Percentiles rank a stretch among this genome's conserved stretches.
Evolutionary conservation across 1,140 invertebrate genomes (phyloP).

Genomic region (Pseudomyrmex concolor): DNA sequence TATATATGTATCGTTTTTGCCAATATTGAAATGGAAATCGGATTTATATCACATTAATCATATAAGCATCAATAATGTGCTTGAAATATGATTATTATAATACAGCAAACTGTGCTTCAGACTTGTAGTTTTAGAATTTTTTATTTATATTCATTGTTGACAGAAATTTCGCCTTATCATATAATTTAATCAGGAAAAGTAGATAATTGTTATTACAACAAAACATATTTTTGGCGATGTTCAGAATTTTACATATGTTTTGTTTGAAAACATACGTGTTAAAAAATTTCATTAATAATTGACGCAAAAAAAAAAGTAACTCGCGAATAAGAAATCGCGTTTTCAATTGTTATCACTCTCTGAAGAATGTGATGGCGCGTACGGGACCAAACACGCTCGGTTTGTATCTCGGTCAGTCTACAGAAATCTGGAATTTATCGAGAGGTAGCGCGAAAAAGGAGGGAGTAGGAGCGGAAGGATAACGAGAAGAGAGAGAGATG

Average conservation of each 20-base stretch:
- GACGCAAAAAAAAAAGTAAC: background rate
- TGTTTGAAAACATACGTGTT: too few species aligned
- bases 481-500: constrained; percentile 43
- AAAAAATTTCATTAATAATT: background rate
- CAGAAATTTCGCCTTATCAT: too few species aligned
- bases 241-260: too few species aligned
- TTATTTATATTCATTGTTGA: too few species aligned
- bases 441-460: constrained; percentile 34
- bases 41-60: constrained; percentile 24
- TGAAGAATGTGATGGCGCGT: background rate
- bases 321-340: background rate
- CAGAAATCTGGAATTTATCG: constrained; percentile 73
- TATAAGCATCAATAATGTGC: background rate
- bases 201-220: too few species aligned
- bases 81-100: constrained; percentile 4
- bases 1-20: constrained; percentile 12
- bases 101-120: too few species aligned
- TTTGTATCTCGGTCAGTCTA: constrained; percentile 63
- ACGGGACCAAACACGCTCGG: background rate
- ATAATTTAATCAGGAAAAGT: too few species aligned
- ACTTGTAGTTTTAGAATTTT: too few species aligned
- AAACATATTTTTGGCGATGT: too few species aligned
- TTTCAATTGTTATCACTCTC: background rate
- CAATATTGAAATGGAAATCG: constrained; percentile 7
- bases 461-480: background rate